Evolutionary conservation across 2,113 vertebrate species (phyloP).

Genomic region (Tachycineta bicolor): DNA sequence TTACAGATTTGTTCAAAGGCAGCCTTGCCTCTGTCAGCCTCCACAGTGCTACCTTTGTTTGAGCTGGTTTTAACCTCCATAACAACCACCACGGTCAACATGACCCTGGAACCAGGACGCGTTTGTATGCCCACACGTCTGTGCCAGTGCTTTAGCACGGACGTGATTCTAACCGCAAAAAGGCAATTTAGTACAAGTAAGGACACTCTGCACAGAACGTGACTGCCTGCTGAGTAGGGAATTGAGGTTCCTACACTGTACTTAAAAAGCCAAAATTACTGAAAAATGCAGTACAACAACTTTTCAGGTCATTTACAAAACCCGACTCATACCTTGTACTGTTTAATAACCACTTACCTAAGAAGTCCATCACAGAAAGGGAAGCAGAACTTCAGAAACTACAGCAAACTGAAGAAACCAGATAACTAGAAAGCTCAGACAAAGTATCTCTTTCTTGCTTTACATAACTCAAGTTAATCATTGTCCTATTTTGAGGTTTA

Average conservation of each 20-base stretch:
- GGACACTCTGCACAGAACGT: background rate
- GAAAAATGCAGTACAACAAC: background rate
- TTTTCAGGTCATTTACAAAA: background rate
- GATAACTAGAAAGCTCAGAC: background rate
- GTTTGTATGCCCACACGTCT: background rate
- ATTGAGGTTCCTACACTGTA: background rate
- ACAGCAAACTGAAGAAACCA: background rate
- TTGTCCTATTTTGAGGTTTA: background rate
- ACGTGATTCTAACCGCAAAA: background rate
- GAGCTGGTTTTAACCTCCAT: background rate
- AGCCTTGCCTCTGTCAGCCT: background rate
- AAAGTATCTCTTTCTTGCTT: background rate
- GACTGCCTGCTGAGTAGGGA: background rate
- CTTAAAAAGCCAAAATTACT: background rate
- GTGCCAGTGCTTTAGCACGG: background rate
- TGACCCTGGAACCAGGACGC: background rate
- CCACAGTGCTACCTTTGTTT: background rate
- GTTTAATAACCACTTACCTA: background rate
- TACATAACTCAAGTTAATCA: background rate
- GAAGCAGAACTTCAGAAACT: background rate
- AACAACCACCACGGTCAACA: background rate
- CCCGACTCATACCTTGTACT: background rate
- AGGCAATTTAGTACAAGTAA: background rate
- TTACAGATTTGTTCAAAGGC: background rate
- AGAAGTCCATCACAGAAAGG: background rate